A percentile compares a stretch with the other conserved stretches of the same genome.
These are phyloP conservation scores for Aspidiotus destructor DNA, from an alignment of 2,888 invertebrate genomes.

Conservation along the genomic window DNA sequence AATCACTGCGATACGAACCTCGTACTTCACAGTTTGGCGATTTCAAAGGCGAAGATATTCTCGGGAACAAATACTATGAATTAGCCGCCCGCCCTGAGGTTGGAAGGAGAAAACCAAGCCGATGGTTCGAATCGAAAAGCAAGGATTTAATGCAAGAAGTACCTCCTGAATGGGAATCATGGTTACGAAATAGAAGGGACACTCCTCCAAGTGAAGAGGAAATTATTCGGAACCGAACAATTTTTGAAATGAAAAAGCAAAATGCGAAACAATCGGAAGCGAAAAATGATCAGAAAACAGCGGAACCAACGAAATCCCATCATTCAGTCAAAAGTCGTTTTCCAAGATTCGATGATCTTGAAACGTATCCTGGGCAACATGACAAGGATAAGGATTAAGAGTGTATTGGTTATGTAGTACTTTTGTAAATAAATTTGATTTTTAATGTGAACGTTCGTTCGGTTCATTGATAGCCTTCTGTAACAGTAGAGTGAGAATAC, in stretches of 20 bases:
- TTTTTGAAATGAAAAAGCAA: conserved; percentile 61
- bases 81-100: conserved; percentile 56
- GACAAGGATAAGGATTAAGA: not conserved
- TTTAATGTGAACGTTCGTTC: not conserved
- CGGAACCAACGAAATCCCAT: not conserved
- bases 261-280: conserved; percentile 50
- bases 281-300: not conserved
- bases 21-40: conserved; percentile 42
- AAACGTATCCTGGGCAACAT: not conserved
- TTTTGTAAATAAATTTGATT: not conserved
- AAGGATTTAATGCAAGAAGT: conserved; percentile 58
- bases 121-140: conserved; percentile 36
- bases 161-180: conserved; percentile 81
- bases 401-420: not conserved
- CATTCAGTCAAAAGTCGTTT: not conserved
- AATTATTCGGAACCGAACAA: conserved; percentile 56
- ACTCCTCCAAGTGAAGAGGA: conserved; percentile 66
- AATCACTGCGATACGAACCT: conserved; percentile 51
- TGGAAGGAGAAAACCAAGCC: conserved; percentile 50
- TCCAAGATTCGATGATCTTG: not conserved
- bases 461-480: not conserved
- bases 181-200: conserved; percentile 59
- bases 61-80: conserved; percentile 75
- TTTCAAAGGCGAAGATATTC: conserved; percentile 61
- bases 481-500: too few relatives aligned